Evolutionary conservation across 2,888 invertebrate genomes (phyloP), one percentile per base, ranked within the genome.

Genomic region (Deilephila porcellus): DNA sequence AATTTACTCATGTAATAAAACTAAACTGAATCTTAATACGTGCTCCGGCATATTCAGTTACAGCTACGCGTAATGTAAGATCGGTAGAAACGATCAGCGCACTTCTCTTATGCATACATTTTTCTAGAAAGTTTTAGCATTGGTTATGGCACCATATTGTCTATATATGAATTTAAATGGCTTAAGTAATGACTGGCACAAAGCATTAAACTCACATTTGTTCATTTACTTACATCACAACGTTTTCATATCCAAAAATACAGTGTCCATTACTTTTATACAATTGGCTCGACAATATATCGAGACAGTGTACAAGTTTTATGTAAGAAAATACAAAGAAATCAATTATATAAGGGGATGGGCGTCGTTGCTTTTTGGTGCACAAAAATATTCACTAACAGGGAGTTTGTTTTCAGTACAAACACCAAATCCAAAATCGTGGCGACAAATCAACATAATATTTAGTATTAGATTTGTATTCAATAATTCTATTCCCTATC

Each of bases 1-100:
- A 56, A 56, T 56, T 56, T 19, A 56, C 5, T 56, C 19, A 45
- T 45, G n/a, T 56, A 56, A 56, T 56, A 56, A 56, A 56, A 56
- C 56, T 56, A 5, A 56, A 19, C 59, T 71, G 71, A 71, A 71
- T 71, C 34, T 71, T 71, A 71, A 71, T 71, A 59, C 59, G 56
- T 20, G 56, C 71, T 20, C 32, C 59, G 59, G 59, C 32, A 34
- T 59, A 71, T 71, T 71, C 71, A 71, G 71, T 71, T 71, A 37
- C 71, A n/a, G 17, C n/a, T 56, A n/a, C 56, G 56, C 56, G 56
- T 56, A 56, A 56, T 14, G n/a, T 56, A 56, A 32, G 25, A 29
- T 62, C 25, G 8, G 17, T 29, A 5, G 60, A 29, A 62, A 29
- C 25, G 29, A 29, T 29, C 5, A 29, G 4, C 17, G 11, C 60